Evolutionary conservation across 2,888 invertebrate genomes (phyloP), one percentile per base, ranked within the genome.

Genomic region (Cyclophora punctaria): DNA sequence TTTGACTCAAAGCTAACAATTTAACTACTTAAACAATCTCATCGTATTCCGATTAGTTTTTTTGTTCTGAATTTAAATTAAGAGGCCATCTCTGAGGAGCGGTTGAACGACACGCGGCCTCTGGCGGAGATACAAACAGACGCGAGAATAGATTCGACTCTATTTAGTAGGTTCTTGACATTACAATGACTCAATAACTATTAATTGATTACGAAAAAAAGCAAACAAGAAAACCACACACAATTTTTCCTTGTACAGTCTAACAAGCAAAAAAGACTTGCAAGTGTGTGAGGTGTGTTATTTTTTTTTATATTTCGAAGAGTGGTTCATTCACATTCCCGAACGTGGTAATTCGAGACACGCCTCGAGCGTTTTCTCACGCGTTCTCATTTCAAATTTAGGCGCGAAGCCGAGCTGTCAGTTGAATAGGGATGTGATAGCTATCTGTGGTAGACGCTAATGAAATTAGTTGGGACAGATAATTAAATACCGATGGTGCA

Each of bases 361-460:
- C 59, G 74, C 75, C 75, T 65, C 73, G 63, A 73, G 81, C 75
- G 69, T 61, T 76, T 81, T 85, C 83, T 78, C 86, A 83, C 84
- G 82, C 78, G 75, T 74, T 77, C 80, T 70, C 70, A 73, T 77
- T 83, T 82, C 67, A 63, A 79, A 80, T 78, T 84, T 81, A 69
- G 78, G 79, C 81, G 81, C 80, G 75, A 80, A 81, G 66, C 64
- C 62, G 65, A 67, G 54, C 69, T 73, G 75, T 73, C 76, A 71
- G 64, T 59, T 63, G 57, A 52, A 55, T 62, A 64, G 64, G 57
- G 66, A 67, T 61, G 65, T 50, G 53, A 51, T 41, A 41, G 53
- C 37, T 37, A 37, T 37, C 37, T 37, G 37, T 37, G 48, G 46
- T 46, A 48, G 50, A 47, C 57, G 45, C 52, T 58, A 58, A 59